phyloP scores from a whole-genome alignment of 1,140 invertebrate genomes.

The Drosophila kikkawai region DNA sequence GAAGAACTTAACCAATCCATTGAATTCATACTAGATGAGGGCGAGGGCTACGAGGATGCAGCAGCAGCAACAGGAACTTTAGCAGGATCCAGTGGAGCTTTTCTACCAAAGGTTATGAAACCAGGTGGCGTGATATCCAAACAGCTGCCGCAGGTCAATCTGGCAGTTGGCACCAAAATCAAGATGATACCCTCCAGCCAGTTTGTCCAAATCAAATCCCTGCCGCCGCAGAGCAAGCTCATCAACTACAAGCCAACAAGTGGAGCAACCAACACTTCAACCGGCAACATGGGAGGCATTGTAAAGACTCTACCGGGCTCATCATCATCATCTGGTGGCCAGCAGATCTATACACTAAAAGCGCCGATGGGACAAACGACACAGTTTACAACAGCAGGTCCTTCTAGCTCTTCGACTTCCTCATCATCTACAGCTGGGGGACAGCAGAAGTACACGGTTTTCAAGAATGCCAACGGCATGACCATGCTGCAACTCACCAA shows the following conservation, averaged over 20 bases:
- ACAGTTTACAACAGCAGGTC: slow-evolving; percentile 69
- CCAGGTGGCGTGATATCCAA: slow-evolving; percentile 33
- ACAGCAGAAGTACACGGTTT: slow-evolving; percentile 82
- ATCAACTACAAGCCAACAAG: slow-evolving; percentile 67
- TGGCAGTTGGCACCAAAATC: slow-evolving; percentile 68
- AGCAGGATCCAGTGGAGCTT: neutral
- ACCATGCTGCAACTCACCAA: slow-evolving; percentile 65
- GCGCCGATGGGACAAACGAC: slow-evolving; percentile 63
- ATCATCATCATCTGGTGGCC: slow-evolving; percentile 31
- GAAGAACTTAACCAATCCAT: slow-evolving; percentile 82
- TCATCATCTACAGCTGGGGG: slow-evolving; percentile 60
- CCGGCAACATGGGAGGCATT: slow-evolving; percentile 64
- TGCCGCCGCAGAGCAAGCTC: slow-evolving; percentile 56
- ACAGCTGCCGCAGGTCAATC: slow-evolving; percentile 31
- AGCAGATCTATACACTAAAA: slow-evolving; percentile 77
- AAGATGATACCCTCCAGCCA: slow-evolving; percentile 82
- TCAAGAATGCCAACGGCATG: slow-evolving; percentile 85
- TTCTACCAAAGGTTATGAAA: slow-evolving; percentile 28
- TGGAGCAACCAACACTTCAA: neutral
- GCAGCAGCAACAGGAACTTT: neutral
- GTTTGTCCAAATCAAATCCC: slow-evolving; percentile 75
- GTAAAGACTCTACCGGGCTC: slow-evolving; percentile 63
- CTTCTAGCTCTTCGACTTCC: neutral
- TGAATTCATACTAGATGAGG: slow-evolving; percentile 75
- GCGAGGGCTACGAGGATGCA: slow-evolving; percentile 55